Conservation (phyloP, 2,888 invertebrate genomes). For the Nomada fabriciana region DNA sequence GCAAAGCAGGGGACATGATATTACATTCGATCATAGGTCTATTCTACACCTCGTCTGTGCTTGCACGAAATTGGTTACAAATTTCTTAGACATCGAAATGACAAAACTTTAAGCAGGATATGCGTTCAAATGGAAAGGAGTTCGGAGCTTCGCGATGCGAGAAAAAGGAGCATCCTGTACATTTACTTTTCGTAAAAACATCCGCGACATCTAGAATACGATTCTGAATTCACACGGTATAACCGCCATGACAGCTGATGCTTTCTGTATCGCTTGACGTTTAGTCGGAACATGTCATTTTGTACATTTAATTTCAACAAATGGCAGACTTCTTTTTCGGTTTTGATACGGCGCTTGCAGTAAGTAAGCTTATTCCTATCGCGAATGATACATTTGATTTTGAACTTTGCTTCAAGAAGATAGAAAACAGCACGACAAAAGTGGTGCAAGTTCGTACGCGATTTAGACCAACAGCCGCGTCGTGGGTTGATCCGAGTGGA, state of each 20-base stretch:
- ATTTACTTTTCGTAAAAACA: neutral
- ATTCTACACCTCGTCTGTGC: no score
- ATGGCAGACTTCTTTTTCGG: constrained; percentile 96
- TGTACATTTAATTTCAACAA: constrained; percentile 84
- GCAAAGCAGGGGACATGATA: no score
- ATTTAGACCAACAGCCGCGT: constrained; percentile 69
- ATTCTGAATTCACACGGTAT: constrained; percentile 31
- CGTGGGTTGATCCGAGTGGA: constrained; percentile 57
- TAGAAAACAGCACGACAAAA: constrained; percentile 3
- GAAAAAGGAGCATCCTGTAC: neutral
- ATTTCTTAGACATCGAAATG: no score
- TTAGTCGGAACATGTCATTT: constrained; percentile 84
- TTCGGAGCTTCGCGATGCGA: no score
- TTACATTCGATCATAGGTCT: no score
- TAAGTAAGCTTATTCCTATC: constrained; percentile 85
- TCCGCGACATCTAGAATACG: constrained; percentile 53
- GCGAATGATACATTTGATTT: neutral
- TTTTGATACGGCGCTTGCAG: constrained; percentile 92
- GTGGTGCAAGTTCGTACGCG: constrained; percentile 29
- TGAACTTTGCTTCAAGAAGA: neutral
- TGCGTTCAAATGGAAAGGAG: no score
- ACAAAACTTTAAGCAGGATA: no score
- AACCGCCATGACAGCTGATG: constrained; percentile 84
- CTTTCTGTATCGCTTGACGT: constrained; percentile 82
- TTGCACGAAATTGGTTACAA: no score